phyloP scores from a whole-genome alignment of 1,140 invertebrate species.

The Phocides pigmalion region DNA sequence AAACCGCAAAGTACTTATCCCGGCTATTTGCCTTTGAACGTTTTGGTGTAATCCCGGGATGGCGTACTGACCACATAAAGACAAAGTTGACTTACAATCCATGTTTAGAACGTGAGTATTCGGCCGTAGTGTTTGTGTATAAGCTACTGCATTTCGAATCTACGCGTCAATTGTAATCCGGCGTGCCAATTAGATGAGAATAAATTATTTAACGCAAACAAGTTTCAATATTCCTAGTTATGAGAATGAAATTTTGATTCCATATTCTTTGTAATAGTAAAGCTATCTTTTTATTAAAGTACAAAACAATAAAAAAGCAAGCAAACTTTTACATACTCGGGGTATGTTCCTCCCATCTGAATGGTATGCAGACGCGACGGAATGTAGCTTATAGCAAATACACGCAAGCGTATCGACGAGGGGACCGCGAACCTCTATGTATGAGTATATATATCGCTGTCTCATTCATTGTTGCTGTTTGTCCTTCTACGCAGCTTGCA shows the following conservation, averaged over 20 bases:
- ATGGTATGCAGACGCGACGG: constrained; percentile 8
- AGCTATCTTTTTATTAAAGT: too few relatives aligned
- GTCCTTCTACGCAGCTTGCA: constrained; percentile 88
- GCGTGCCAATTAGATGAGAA: constrained; percentile 6
- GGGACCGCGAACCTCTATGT: constrained; percentile 49
- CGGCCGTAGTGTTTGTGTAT: not conserved
- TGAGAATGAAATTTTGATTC: too few relatives aligned
- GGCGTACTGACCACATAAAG: too few relatives aligned
- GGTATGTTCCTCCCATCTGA: not conserved
- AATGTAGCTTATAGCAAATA: constrained; percentile 7
- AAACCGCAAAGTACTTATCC: too few relatives aligned
- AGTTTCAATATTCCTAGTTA: too few relatives aligned
- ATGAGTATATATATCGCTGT: constrained; percentile 54
- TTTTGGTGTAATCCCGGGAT: too few relatives aligned
- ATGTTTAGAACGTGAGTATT: constrained; percentile 1
- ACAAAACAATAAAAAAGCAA: too few relatives aligned
- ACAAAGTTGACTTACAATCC: not conserved
- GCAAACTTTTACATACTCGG: too few relatives aligned
- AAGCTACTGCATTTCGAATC: not conserved
- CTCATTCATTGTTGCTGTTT: constrained; percentile 83
- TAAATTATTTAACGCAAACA: too few relatives aligned
- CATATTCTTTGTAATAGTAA: too few relatives aligned
- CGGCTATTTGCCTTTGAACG: too few relatives aligned
- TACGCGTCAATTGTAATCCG: not conserved
- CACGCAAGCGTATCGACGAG: not conserved